Percentiles rank a stretch among this genome's conserved stretches.
Evolutionary conservation across 1,140 invertebrate species (phyloP).

Genomic region (Mylabris phalerata): DNA sequence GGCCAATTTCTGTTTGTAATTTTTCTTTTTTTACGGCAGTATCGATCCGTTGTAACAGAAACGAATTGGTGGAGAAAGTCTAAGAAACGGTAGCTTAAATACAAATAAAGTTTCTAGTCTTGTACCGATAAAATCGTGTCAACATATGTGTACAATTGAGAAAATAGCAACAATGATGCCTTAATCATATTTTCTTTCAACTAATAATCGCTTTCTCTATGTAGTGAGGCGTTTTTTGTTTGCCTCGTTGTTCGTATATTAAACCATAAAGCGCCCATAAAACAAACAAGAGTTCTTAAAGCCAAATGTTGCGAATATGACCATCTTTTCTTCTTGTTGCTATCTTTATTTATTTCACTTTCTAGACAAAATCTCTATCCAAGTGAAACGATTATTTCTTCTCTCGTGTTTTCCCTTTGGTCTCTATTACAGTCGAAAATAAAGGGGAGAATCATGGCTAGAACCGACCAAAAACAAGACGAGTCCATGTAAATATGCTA

Average conservation of each 20-base stretch:
- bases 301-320: slow-evolving; percentile 26
- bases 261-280: slow-evolving; percentile 25
- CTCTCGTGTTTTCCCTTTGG: not conserved
- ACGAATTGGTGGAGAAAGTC: too few relatives aligned
- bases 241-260: slow-evolving; percentile 19
- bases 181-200: slow-evolving; percentile 25
- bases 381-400: slow-evolving; percentile 5
- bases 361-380: slow-evolving; percentile 9
- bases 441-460: too few relatives aligned
- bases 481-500: too few relatives aligned
- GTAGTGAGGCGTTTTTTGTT: not conserved
- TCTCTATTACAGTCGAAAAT: not conserved
- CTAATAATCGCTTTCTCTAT: slow-evolving; percentile 14
- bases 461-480: too few relatives aligned
- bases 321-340: slow-evolving; percentile 11
- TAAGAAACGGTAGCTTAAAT: too few relatives aligned
- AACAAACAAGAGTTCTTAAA: slow-evolving; percentile 28
- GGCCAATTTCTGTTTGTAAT: too few relatives aligned
- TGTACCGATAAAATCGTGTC: not conserved
- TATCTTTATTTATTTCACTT: slow-evolving; percentile 17
- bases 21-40: too few relatives aligned
- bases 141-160: slow-evolving; percentile 4
- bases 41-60: too few relatives aligned
- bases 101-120: too few relatives aligned
- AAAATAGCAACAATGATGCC: slow-evolving; percentile 13